Base-by-base conservation (phyloP, 23 tunicate genomes). In the Phallusia fumigata region DNA sequence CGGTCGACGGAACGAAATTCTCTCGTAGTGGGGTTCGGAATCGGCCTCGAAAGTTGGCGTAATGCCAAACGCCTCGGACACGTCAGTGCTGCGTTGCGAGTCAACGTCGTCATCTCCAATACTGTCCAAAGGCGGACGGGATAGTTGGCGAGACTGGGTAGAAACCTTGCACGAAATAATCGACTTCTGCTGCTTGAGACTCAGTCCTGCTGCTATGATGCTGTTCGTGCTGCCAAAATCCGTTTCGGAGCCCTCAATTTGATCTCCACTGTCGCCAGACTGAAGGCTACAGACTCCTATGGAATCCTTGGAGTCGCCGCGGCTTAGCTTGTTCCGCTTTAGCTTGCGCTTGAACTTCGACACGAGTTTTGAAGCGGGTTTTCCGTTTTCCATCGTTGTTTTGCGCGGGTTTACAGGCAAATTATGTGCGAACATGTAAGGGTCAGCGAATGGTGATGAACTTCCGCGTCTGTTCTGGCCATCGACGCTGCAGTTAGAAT, bases 61-160 rank as follows among this genome's bases (percentile, higher is more conserved):
- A 24, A 58, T 58, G 45, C 45, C 78, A 35, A 33, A 74, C 28
- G 64, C 26, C 26, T 83, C 69, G 1, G 86, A 83, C 36, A 77
- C 74, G 44, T 83, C 86, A n/a, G 86, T 74, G 33, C 86, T 83
- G 11, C 79, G 79, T 31, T 52, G 16, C 36, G 86, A 83, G 22
- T 74, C 86, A 58, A n/a, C 52, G 74, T 74, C 86, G 13, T 58
- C 69, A 24, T 58, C 69, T 1, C 79, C 86, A 12, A 52, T 83
- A 58, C 86, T 83, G 79, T 83, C 79, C 79, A 83, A 52, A 1
- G 65, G 31, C n/a, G 36, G 86, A 24, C 45, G 86, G 31, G 44
- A 74, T 19, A 12, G 75, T 32, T 35, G 69, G 1, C 69, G 69
- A 58, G 28, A 5, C 16, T 51, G 58, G 18, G 13, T 12, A 12